Evolutionary conservation across 2,113 vertebrate genomes (phyloP).

Genomic region (Alethe diademata): DNA sequence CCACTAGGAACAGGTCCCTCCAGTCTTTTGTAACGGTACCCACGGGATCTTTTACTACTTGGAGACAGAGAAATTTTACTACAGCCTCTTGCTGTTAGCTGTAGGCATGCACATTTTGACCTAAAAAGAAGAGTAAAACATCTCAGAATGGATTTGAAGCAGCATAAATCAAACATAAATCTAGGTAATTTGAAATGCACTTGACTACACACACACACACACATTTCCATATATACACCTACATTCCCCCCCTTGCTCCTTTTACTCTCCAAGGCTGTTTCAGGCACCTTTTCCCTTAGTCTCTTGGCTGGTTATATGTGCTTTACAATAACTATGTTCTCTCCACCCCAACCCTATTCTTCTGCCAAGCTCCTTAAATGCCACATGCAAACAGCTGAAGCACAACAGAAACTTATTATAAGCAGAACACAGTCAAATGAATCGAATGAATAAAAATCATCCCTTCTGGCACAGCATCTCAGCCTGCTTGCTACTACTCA

Average conservation of each 20-base stretch:
- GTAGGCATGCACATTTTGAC: constrained; percentile 81
- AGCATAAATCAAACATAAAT: background rate
- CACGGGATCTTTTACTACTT: background rate
- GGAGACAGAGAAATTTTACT: background rate
- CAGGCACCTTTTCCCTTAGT: background rate
- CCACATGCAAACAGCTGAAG: background rate
- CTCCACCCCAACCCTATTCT: background rate
- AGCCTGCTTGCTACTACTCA: background rate
- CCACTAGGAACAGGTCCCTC: constrained; percentile 75
- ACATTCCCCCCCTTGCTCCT: background rate
- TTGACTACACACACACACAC: background rate
- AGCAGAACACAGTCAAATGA: background rate
- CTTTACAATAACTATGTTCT: background rate
- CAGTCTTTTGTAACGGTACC: constrained; percentile 84
- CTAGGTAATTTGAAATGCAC: background rate
- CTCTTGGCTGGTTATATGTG: background rate
- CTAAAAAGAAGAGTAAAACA: constrained; percentile 59
- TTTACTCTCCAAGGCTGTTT: background rate
- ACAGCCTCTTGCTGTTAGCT: constrained; percentile 70
- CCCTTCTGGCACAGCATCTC: background rate
- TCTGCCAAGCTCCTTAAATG: background rate
- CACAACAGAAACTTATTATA: background rate
- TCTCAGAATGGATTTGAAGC: constrained; percentile 8
- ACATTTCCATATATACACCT: background rate
- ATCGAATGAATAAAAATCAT: background rate